Conservation (phyloP, 2,888 invertebrate species). For the Galeopsomyia nigrocyanea region DNA sequence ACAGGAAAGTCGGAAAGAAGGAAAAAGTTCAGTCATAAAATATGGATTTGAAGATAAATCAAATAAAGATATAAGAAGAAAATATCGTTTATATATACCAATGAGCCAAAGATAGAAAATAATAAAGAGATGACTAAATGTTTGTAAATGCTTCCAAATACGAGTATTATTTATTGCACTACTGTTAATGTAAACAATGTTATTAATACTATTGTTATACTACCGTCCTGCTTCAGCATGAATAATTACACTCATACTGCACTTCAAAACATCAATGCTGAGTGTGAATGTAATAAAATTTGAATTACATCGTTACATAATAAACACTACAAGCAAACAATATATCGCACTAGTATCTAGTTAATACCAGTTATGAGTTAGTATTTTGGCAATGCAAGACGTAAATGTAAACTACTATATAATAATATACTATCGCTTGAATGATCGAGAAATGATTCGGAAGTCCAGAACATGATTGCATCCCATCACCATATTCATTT, state of each 20-base stretch:
- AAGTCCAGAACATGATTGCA: background rate
- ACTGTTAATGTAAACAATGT: conserved; percentile 14
- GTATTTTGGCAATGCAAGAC: conserved; percentile 49
- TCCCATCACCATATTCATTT: conserved; percentile 22
- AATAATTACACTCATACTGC: conserved; percentile 20
- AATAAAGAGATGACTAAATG: conserved; percentile 9
- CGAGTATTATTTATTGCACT: conserved; percentile 28
- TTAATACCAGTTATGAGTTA: conserved; percentile 23
- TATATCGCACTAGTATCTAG: background rate
- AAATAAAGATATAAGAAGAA: conserved; percentile 16
- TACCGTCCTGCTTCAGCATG: conserved; percentile 28
- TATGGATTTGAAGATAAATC: background rate
- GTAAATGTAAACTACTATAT: background rate
- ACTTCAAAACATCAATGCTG: background rate
- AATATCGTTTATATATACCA: conserved; percentile 13
- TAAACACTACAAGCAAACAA: no score
- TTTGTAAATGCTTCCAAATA: conserved; percentile 46
- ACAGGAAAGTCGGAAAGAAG: conserved; percentile 44
- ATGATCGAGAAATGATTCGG: background rate
- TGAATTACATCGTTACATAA: no score
- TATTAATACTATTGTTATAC: conserved; percentile 12
- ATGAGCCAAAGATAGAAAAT: conserved; percentile 11
- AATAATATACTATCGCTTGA: background rate
- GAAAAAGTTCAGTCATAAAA: conserved; percentile 46
- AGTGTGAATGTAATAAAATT: background rate